Evolutionary conservation across 2,797 vertebrate genomes (phyloP), one percentile per base, ranked within the genome.

Genomic region (Limnodromus scolopaceus): DNA sequence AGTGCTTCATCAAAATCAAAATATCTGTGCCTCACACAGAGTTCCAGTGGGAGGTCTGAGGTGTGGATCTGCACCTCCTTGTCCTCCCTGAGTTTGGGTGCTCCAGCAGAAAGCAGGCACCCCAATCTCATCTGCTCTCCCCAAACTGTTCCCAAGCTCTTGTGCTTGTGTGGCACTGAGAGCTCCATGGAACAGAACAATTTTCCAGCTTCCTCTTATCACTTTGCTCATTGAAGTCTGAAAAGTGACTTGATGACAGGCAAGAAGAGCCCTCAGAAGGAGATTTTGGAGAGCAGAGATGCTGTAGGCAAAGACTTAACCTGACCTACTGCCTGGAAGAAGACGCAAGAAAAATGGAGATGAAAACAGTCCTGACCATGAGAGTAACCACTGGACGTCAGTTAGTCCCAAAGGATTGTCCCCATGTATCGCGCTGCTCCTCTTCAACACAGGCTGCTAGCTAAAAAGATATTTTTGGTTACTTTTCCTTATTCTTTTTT

Each of bases 101-200:
- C 38, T 76, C 18, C 36, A 58, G 53, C 1, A 1, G 32, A 72
- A 6, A 81, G 23, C 1, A 0, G 41, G 45, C 32, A 68, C 5
- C 6, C 10, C 1, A 0, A 36, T 10, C 16, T 75, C 46, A 61
- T 34, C 38, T 2, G 1, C 19, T 81, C 13, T 23, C 27, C 55
- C 34, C 46, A 79, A 9, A 78, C 10, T n/a, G 36, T 16, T 77
- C 38, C 45, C 60, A 51, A 16, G 46, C 20, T 87, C 46, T 74
- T 4, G 2, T 5, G 25, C 8, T 55, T 18, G 23, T 20, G 49
- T 7, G 9, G 77, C 28, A 77, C 13, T 2, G 16, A 45, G 27
- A 65, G 30, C 24, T 68, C 39, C 0, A 0, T 0, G 0, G 30
- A 88, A 58, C 10, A 55, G 27, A 85, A 81, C 2, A 2, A 25